phyloP scores from a whole-genome alignment of 2,888 invertebrate species.

The Chalcosyrphus nemorum region DNA sequence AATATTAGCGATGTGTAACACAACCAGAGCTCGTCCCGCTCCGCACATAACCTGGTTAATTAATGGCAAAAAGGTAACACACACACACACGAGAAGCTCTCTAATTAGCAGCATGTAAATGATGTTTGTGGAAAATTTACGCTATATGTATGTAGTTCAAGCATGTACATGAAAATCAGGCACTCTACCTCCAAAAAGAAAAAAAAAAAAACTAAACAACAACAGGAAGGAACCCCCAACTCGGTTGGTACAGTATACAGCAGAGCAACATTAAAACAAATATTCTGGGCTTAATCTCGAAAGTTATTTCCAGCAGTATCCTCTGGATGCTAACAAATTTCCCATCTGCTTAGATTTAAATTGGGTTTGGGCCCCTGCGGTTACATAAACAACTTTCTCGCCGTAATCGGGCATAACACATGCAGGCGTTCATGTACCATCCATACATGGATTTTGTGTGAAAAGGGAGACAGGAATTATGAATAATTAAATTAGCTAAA shows the following conservation, averaged over 20 bases:
- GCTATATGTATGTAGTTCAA: conserved; percentile 4
- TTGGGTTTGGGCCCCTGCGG: conserved; percentile 57
- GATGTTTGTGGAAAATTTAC: conserved; percentile 60
- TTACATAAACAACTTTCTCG: conserved; percentile 44
- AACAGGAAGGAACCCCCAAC: not conserved
- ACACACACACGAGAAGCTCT: conserved; percentile 45
- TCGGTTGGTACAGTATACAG: not conserved
- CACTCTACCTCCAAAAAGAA: not conserved
- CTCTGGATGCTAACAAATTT: conserved; percentile 40
- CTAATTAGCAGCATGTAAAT: conserved; percentile 67
- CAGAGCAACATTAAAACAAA: conserved; percentile 18
- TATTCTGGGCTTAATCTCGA: conserved; percentile 43
- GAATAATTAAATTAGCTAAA: conserved; percentile 56
- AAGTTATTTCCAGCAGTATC: conserved; percentile 31
- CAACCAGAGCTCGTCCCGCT: conserved; percentile 86
- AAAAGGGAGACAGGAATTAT: not conserved
- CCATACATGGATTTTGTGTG: not conserved
- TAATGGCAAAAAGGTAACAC: conserved; percentile 86
- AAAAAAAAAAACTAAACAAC: not conserved
- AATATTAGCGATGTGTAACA: conserved; percentile 87
- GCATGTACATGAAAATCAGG: conserved; percentile 12
- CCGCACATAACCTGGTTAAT: conserved; percentile 89
- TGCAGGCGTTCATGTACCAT: not conserved
- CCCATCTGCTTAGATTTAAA: conserved; percentile 55
- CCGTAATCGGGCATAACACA: conserved; percentile 33